phyloP scores from a whole-genome alignment of 2,888 invertebrate species.

The Norana najaformis region DNA sequence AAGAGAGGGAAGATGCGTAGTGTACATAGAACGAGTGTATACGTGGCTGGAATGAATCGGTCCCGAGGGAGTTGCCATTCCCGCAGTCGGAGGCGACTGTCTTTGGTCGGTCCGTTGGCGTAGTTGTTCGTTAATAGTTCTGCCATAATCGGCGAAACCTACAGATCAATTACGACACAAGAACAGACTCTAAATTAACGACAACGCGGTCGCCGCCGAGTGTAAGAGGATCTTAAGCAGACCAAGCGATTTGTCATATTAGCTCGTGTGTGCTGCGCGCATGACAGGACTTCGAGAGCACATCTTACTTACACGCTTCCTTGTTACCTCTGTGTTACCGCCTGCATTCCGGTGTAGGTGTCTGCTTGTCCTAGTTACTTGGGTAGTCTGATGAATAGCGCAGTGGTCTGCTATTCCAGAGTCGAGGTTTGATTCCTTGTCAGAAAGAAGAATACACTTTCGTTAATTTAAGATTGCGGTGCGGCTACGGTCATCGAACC shows the following conservation, averaged over 20 bases:
- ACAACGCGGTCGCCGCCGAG: neutral
- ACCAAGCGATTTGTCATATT: neutral
- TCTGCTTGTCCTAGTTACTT: neutral
- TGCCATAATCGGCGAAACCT: neutral
- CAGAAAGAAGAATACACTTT: neutral
- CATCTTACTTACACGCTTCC: neutral
- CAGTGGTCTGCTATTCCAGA: neutral
- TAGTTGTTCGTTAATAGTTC: neutral
- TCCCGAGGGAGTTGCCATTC: neutral
- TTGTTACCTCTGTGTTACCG: neutral
- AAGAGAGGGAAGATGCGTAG: neutral
- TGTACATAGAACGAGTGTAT: neutral
- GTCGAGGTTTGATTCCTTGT: neutral
- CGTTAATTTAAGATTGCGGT: neutral
- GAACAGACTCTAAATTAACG: slow-evolving; percentile 9
- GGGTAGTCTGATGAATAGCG: neutral
- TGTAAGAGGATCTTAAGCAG: too few species aligned
- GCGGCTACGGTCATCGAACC: too few species aligned
- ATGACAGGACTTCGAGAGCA: neutral
- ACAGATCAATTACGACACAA: slow-evolving; percentile 17
- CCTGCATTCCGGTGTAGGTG: too few species aligned
- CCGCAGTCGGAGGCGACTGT: neutral
- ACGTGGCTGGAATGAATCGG: neutral
- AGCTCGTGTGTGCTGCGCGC: neutral
- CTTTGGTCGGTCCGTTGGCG: neutral